These are phyloP conservation scores for Morphnarchus princeps DNA, from an alignment of 2,113 vertebrate genomes.

Conservation along the genomic window DNA sequence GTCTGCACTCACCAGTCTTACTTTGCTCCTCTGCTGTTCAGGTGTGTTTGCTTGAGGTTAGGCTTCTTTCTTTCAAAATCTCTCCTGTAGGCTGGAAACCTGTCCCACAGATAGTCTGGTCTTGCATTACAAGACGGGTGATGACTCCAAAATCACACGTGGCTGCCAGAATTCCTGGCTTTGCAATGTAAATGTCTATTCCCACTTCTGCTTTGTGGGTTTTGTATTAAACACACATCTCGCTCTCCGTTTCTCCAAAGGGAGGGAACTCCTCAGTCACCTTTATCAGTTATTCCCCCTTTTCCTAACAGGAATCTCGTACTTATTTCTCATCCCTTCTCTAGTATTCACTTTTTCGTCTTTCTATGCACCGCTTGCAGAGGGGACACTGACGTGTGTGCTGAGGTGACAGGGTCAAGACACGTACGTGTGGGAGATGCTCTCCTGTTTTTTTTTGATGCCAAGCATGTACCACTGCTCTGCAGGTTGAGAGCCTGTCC, in stretches of 20 bases:
- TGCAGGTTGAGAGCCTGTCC: neutral
- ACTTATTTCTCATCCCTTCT: neutral
- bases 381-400: rapidly evolving
- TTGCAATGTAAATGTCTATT: neutral
- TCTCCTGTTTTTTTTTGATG: neutral
- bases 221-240: neutral
- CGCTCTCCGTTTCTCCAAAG: neutral
- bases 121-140: neutral
- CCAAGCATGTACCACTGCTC: neutral
- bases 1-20: neutral
- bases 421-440: rapidly evolving
- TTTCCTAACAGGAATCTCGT: neutral
- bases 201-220: neutral
- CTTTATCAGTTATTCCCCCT: neutral
- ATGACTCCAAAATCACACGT: neutral
- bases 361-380: rapidly evolving
- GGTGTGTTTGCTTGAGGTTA: neutral
- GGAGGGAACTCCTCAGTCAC: neutral
- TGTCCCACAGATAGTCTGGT: neutral
- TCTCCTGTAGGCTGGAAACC: neutral
- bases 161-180: neutral
- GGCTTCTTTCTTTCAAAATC: neutral
- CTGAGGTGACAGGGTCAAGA: neutral
- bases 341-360: neutral
- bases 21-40: neutral